phyloP scores from a whole-genome alignment of 2,888 invertebrate species.

The Hirtodrosophila duncani region DNA sequence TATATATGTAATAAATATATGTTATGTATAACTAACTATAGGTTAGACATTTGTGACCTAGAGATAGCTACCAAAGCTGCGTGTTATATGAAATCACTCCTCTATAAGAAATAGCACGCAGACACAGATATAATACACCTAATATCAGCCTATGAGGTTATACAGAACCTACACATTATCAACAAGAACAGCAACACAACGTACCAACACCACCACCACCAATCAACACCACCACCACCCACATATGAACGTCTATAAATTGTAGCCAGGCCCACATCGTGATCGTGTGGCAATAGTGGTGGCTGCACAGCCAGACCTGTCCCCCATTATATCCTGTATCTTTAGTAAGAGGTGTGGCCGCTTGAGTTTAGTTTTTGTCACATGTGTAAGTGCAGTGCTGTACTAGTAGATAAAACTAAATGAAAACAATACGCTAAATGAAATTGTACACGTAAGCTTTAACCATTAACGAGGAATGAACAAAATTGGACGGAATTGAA shows the following conservation, averaged over 20 bases:
- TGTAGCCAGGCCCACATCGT: constrained; percentile 19
- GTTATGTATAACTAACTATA: no score
- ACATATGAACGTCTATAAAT: constrained; percentile 11
- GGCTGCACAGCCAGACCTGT: no score
- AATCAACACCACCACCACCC: constrained; percentile 25
- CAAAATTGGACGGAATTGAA: constrained; percentile 10
- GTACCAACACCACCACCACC: constrained; percentile 26
- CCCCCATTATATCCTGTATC: constrained; percentile 46
- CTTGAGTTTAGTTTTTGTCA: constrained; percentile 45
- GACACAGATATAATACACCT: constrained; percentile 17
- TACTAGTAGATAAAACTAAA: constrained; percentile 32
- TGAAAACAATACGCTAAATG: constrained; percentile 52
- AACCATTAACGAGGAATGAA: constrained; percentile 38
- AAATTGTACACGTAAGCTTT: constrained; percentile 63
- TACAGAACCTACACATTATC: constrained; percentile 23
- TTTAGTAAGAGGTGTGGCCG: constrained; percentile 54
- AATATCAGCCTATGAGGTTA: constrained; percentile 33
- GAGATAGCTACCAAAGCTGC: constrained; percentile 30
- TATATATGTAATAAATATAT: no score
- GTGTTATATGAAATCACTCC: constrained; percentile 13
- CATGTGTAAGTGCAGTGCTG: constrained; percentile 34
- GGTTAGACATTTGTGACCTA: constrained; percentile 74
- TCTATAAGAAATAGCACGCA: constrained; percentile 22
- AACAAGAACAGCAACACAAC: constrained; percentile 29
- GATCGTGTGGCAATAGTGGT: no score